Conservation (phyloP, 2,888 invertebrate genomes). For the Metallyticus violacea region DNA sequence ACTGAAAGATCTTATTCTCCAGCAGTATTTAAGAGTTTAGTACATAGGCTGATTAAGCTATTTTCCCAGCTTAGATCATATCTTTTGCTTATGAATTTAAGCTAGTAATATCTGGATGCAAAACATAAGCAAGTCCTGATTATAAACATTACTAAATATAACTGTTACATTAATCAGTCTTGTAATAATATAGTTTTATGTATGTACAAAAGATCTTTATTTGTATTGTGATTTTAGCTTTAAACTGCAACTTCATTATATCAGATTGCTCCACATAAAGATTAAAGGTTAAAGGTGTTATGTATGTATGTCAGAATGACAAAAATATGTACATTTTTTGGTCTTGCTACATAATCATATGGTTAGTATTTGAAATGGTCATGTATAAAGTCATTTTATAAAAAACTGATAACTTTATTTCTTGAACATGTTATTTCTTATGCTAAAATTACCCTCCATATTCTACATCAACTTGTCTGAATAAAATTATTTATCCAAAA, state of each 20-base stretch:
- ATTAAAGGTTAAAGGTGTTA: too few relatives aligned
- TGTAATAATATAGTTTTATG: not conserved
- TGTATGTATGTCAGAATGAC: not conserved
- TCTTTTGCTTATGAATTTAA: not conserved
- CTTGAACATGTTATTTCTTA: not conserved
- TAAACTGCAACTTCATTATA: not conserved
- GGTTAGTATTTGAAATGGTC: not conserved
- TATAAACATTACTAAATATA: not conserved
- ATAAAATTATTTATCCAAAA: not conserved
- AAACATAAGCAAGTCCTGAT: not conserved
- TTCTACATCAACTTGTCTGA: not conserved
- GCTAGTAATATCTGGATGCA: not conserved
- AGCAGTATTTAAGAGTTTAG: too few relatives aligned
- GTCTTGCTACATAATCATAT: not conserved
- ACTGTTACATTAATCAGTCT: not conserved
- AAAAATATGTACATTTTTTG: not conserved
- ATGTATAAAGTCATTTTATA: not conserved
- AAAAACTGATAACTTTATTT: not conserved
- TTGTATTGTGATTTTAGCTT: not conserved
- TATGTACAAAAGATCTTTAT: not conserved
- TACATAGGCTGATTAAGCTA: not conserved
- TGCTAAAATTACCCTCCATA: too few relatives aligned
- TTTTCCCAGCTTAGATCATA: not conserved
- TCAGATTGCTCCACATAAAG: too few relatives aligned
- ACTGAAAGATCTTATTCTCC: not conserved